Base-by-base conservation (phyloP, 1,140 invertebrate genomes). In the Cotesia typhae region DNA sequence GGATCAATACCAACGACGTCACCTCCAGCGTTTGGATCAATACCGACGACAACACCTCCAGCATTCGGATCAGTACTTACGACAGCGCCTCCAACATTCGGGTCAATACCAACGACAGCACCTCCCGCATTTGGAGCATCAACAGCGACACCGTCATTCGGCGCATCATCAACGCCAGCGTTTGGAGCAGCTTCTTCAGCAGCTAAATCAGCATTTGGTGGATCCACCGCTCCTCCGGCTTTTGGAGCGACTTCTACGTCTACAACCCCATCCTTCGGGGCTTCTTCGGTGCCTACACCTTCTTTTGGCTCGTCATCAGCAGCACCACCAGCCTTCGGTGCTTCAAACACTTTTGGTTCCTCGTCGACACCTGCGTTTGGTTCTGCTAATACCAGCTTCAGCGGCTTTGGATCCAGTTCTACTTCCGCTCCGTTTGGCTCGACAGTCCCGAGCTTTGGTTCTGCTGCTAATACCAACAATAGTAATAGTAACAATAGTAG, bases 181-280 rank as follows among this genome's bases (percentile, higher is more conserved):
- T 81, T 81, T 6, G 75, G 75, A 4, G 41, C 41, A 36, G 68
- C 14, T 9, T 67, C 3, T 72, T 7, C 7, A 73, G 41, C 28
- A 66, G 57, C 41, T 28, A 28, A 28, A 10, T 59, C 55, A 2
- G 59, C 4, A 0, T 60, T 60, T 51, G 57, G 57, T 47, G n/a
- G 7, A 55, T 2, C 66, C n/a, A 59, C 10, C 53, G 72, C 75
- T 4, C 0, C 75, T 0, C 75, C 77, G 12, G 52, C 75, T 0
- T 81, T 82, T 20, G 78, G 77, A 7, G 2, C 57, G 12, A 65
- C 73, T 35, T 37, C 67, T 1, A 66, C 72, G 17, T 6, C 61
- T 9, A 10, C 53, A 53, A 72, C 14, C 12, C 60, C 76, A 2
- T 51, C 71, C 28, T 82, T 82, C 68, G 77, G 76, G 6, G 51